phyloP scores from a whole-genome alignment of 2,113 vertebrate species.

The Spea bombifrons region DNA sequence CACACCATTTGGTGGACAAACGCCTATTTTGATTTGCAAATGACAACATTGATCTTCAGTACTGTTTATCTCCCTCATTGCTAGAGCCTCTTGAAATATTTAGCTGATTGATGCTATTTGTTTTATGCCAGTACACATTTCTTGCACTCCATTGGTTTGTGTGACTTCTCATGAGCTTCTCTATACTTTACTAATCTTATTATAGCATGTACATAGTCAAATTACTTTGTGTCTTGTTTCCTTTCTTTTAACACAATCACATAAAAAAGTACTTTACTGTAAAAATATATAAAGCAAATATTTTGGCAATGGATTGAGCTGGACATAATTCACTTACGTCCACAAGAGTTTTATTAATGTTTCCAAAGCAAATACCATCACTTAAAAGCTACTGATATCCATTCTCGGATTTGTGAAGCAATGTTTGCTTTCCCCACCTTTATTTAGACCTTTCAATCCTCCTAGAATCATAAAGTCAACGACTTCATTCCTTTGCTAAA shows the following conservation, averaged over 20 bases:
- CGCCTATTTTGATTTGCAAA: too few species aligned
- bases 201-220: too few species aligned
- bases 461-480: conserved; percentile 24
- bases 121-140: too few species aligned
- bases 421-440: conserved; percentile 40
- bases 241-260: neutral
- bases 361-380: conserved; percentile 4
- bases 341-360: conserved; percentile 31
- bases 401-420: neutral
- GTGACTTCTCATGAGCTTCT: too few species aligned
- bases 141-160: too few species aligned
- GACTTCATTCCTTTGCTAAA: conserved; percentile 36
- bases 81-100: too few species aligned
- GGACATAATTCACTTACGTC: conserved; percentile 12
- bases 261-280: neutral
- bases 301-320: conserved; percentile 25
- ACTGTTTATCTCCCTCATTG: too few species aligned
- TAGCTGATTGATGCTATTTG: too few species aligned
- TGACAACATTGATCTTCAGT: too few species aligned
- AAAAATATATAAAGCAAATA: conserved; percentile 18
- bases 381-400: conserved; percentile 26
- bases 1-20: too few species aligned
- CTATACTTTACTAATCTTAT: too few species aligned
- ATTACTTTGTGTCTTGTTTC: neutral
- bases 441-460: conserved; percentile 30